Conservation (phyloP, 2,113 vertebrate species). For the Brachyhypopomus occidentalis region DNA sequence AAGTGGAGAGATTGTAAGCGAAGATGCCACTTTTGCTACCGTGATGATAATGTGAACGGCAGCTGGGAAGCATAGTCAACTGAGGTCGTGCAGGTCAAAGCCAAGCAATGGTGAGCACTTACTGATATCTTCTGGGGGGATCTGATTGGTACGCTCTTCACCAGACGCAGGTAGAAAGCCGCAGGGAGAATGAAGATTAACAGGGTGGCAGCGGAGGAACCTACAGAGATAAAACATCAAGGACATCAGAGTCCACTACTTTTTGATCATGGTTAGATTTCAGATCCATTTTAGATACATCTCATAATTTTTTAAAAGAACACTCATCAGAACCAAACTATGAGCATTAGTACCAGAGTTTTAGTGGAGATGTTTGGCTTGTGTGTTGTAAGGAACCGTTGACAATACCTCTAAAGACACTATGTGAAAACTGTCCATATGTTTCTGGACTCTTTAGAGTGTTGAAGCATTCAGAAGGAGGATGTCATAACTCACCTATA, state of each 20-base stretch:
- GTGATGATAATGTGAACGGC: too few relatives aligned
- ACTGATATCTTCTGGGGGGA: conserved; percentile 94
- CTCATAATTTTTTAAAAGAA: too few relatives aligned
- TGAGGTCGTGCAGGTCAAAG: background rate
- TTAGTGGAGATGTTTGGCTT: background rate
- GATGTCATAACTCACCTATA: conserved; percentile 82
- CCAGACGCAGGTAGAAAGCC: conserved; percentile 90
- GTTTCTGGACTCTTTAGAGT: background rate
- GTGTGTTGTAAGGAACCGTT: background rate
- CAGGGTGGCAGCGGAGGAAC: conserved; percentile 93
- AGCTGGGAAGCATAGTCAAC: too few relatives aligned
- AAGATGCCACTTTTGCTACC: too few relatives aligned
- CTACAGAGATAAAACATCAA: conserved; percentile 62
- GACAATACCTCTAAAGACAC: background rate
- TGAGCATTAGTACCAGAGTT: background rate
- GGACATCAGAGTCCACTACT: background rate
- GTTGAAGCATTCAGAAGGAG: background rate
- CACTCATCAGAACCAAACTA: background rate
- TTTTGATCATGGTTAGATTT: background rate
- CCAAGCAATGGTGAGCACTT: conserved; percentile 59
- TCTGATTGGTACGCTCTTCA: conserved; percentile 82
- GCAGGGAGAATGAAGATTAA: conserved; percentile 96
- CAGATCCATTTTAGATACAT: background rate
- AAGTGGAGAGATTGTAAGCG: too few relatives aligned
- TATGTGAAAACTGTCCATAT: background rate